Conservation (phyloP, 2,797 vertebrate genomes). For the Nannoperca obscura region DNA sequence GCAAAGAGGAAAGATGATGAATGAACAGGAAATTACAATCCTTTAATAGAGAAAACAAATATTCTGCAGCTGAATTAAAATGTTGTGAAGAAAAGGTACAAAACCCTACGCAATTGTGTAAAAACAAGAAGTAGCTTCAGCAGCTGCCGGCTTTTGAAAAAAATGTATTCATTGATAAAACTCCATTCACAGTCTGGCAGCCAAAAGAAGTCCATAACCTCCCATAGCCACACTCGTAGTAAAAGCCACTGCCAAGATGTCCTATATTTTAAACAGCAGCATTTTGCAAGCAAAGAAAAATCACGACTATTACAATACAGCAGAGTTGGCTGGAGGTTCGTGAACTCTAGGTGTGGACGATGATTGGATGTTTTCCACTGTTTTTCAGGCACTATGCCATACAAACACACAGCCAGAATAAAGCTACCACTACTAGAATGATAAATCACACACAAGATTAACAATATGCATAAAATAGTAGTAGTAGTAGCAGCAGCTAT, state of each 20-base stretch:
- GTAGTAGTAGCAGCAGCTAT: neutral
- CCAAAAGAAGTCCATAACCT: constrained; percentile 35
- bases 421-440: constrained; percentile 4
- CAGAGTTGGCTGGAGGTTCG: constrained; percentile 65
- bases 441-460: constrained; percentile 25
- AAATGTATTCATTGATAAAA: constrained; percentile 45
- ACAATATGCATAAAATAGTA: neutral
- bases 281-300: constrained; percentile 53
- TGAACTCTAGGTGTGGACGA: constrained; percentile 58
- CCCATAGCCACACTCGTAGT: constrained; percentile 42
- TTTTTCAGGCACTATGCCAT: constrained; percentile 70
- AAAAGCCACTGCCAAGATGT: constrained; percentile 72
- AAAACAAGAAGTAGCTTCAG: neutral
- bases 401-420: constrained; percentile 27
- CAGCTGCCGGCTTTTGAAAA: neutral
- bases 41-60: neutral
- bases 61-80: neutral
- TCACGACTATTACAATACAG: constrained; percentile 49
- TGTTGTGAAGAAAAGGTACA: neutral
- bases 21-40: neutral
- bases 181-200: constrained; percentile 35
- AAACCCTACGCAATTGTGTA: neutral
- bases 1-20: constrained; percentile 1
- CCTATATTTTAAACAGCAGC: constrained; percentile 61
- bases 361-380: constrained; percentile 73